These are phyloP conservation scores for Chrysina gloriosa DNA, from an alignment of 2,888 invertebrate species.

Conservation along the genomic window DNA sequence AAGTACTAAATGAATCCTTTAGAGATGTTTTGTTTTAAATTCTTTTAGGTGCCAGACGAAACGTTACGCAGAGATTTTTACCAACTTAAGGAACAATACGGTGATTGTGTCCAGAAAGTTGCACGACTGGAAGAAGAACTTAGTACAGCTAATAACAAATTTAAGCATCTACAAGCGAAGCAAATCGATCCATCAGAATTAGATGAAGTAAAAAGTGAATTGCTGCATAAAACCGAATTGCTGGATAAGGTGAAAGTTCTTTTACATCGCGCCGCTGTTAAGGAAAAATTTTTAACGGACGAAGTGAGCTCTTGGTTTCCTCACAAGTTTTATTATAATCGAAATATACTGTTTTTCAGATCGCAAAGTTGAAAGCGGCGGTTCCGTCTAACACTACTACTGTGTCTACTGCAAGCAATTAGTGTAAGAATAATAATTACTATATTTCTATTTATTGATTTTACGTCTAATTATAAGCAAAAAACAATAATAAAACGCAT, in stretches of 20 bases:
- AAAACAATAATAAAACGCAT: not conserved
- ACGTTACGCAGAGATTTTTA: conserved; percentile 59
- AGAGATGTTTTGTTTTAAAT: not conserved
- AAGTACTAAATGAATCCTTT: not conserved
- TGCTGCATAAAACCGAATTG: conserved; percentile 71
- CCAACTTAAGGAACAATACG: conserved; percentile 60
- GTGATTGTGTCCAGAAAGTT: conserved; percentile 57
- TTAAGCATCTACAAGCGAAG: conserved; percentile 32
- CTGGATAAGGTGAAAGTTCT: conserved; percentile 74
- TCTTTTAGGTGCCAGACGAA: conserved; percentile 57
- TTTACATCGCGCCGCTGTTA: conserved; percentile 72
- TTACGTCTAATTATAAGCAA: conserved; percentile 18
- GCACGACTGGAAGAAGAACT: conserved; percentile 59
- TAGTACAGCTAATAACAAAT: conserved; percentile 48
- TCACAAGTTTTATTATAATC: too few relatives aligned
- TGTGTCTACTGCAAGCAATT: conserved; percentile 33
- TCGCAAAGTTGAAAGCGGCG: conserved; percentile 44
- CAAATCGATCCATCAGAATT: conserved; percentile 62
- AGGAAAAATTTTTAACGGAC: conserved; percentile 73
- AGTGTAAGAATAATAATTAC: conserved; percentile 29
- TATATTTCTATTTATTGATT: conserved; percentile 24
- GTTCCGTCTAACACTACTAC: conserved; percentile 28
- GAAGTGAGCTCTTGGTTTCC: conserved; percentile 61
- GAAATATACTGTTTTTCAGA: too few relatives aligned
- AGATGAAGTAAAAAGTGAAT: conserved; percentile 67